A percentile compares a stretch with the other conserved stretches of the same genome.
phyloP scores from a whole-genome alignment of 2,797 vertebrate species.

The Syngnathus rostellatus region DNA sequence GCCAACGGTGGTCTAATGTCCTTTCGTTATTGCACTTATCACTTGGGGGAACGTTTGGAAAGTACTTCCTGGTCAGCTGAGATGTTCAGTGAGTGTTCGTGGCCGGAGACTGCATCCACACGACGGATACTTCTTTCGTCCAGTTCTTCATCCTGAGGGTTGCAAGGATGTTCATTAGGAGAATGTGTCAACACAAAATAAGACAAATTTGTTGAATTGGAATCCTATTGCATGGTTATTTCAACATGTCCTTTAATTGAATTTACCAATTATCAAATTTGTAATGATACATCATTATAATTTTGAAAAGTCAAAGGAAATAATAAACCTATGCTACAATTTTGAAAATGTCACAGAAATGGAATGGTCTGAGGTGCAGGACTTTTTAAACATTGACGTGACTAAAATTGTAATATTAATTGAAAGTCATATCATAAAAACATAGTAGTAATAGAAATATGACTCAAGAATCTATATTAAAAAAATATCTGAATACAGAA shows the following conservation, averaged over 20 bases:
- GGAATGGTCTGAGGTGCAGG: neutral
- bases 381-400: neutral
- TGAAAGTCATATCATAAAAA: too few species aligned
- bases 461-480: too few species aligned
- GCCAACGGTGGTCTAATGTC: neutral
- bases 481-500: neutral
- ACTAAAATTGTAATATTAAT: neutral
- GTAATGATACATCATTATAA: too few species aligned
- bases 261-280: too few species aligned
- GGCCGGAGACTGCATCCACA: conserved; percentile 1
- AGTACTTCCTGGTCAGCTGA: conserved; percentile 26
- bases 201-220: neutral
- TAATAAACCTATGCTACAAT: too few species aligned
- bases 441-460: too few species aligned
- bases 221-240: neutral
- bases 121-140: conserved; percentile 15
- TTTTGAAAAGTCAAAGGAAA: too few species aligned
- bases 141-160: conserved; percentile 68
- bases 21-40: neutral
- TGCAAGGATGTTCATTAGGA: neutral
- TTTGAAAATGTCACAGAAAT: neutral
- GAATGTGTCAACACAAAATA: neutral
- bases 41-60: conserved; percentile 17
- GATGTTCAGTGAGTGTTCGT: conserved; percentile 13
- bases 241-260: neutral